phyloP scores from a whole-genome alignment of 2,113 vertebrate genomes.

The Sphaerodactylus townsendi region DNA sequence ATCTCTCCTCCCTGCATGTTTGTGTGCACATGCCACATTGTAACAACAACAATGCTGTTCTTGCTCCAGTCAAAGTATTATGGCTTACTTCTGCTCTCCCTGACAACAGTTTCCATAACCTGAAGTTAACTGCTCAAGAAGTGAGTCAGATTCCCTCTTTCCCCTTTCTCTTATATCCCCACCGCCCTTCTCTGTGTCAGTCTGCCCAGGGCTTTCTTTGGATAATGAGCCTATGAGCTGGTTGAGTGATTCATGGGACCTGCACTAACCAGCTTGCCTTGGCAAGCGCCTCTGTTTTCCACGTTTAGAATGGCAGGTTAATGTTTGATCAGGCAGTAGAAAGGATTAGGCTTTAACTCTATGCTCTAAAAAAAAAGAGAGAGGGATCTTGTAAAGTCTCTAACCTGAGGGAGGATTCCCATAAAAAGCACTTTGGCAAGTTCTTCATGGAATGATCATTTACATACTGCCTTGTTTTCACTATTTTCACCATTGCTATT shows the following conservation, averaged over 20 bases:
- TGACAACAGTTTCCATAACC: conserved; percentile 28
- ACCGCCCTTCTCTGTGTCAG: background rate
- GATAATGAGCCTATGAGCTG: conserved; percentile 15
- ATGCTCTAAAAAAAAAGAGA: background rate
- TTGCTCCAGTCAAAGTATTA: conserved; percentile 3
- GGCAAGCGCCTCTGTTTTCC: conserved; percentile 13
- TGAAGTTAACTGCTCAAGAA: conserved; percentile 18
- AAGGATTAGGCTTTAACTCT: conserved; percentile 14
- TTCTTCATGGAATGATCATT: conserved; percentile 12
- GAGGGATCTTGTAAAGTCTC: conserved; percentile 10
- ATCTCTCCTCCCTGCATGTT: background rate
- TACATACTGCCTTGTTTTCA: background rate
- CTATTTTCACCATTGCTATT: background rate
- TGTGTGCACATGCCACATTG: background rate
- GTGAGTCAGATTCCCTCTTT: background rate
- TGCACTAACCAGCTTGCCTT: conserved; percentile 20
- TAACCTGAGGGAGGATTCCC: background rate
- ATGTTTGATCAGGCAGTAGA: background rate
- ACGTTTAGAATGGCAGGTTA: conserved; percentile 20
- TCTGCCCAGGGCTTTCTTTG: conserved; percentile 19
- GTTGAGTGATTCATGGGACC: conserved; percentile 12
- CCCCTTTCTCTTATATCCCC: background rate
- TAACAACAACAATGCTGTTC: background rate
- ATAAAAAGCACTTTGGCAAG: conserved; percentile 27
- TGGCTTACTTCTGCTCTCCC: background rate